Evolutionary conservation across 2,113 vertebrate genomes (phyloP), one percentile per base, ranked within the genome.

Genomic region (Collichthys lucidus): DNA sequence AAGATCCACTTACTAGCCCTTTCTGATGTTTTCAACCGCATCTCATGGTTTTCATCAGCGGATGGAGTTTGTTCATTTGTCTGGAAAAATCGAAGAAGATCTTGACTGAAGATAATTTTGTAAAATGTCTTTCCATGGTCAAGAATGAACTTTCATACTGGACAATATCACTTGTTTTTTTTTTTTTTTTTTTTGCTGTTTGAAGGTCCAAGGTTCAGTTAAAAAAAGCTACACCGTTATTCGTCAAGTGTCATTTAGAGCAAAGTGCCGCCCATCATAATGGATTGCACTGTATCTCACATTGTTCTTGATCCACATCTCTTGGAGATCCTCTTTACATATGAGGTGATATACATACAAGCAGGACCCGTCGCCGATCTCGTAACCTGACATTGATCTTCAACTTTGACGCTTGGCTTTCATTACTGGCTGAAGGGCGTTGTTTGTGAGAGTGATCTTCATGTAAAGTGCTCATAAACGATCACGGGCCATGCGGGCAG

Each of bases 381-480:
- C 62, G 2, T 65, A 83, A 86, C 80, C 73, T 81, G 88, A 88
- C 84, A 88, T 80, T 86, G 90, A 87, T 92, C 86, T 89, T 85
- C 91, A 88, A 72, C 84, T 90, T 85, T 87, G 86, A 82, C 42
- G 87, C 88, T 89, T 65, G 82, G 84, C 82, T 93, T 92, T 90
- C 86, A 93, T 89, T 86, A 88, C 85, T 75, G 75, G 80, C 75
- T 93, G 92, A 93, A 93, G 92, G 93, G 88, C 89, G 69, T 86
- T 91, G 91, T 93, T 93, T 92, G 91, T 84, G 90, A 88, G 90
- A 89, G 77, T 61, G 86, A 94, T 92, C 85, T 89, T 92, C 87
- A 90, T 93, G 92, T 90, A 92, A 93, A 93, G 87, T 88, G 88
- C 89, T 90, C 85, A 90, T 92, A 92, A 93, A 93, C 31, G 86